Base-by-base conservation (phyloP, 2,888 invertebrate genomes). In the Pegoplata infirma region DNA sequence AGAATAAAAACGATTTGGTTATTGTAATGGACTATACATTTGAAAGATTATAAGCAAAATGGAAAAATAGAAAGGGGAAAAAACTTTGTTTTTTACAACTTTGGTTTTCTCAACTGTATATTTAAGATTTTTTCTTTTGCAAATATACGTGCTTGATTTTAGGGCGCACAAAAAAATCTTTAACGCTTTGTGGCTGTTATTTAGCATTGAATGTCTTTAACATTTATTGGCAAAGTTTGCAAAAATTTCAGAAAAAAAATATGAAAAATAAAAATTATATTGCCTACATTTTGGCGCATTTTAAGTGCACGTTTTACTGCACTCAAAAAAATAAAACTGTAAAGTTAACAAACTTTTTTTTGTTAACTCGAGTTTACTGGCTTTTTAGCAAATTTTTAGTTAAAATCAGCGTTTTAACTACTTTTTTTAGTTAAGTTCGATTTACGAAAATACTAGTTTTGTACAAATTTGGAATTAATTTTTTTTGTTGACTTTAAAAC, bases 171-270 rank as follows among this genome's bases (percentile, higher is more conserved):
- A 51, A 23, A 32, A 72, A 63, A 17, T 7, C 19, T 68, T 47
- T 46, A 59, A 56, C 40, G 51, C 25, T 64, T 55, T 66, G 71
- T 47, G 66, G 63, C 72, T 46, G 68, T 69, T 28, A 59, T 73
- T 78, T 68, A 32, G 16, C 21, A 67, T 53, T 49, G 63, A 75
- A 63, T 79, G 75, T 63, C 61, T 79, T 67, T 51, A 75, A 51
- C 71, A 71, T 79, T 75, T 79, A 79, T 79, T 75, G 79, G 71
- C 71, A 79, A 79, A 79, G 63, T 79, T 79, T 5, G 75, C 75
- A 67, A 75, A 72, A 69, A 63, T 36, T 28, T 66, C 1, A 72
- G 8, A 47, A 49, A 32, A 67, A 53, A 3, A 32, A 2, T 3
- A 10, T 4, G 21, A 28, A 56, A 21, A 44, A 67, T 19, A n/a